Evolutionary conservation across 1,140 invertebrate species (phyloP).

Genomic region (Pseudomyrmex cubaensis): DNA sequence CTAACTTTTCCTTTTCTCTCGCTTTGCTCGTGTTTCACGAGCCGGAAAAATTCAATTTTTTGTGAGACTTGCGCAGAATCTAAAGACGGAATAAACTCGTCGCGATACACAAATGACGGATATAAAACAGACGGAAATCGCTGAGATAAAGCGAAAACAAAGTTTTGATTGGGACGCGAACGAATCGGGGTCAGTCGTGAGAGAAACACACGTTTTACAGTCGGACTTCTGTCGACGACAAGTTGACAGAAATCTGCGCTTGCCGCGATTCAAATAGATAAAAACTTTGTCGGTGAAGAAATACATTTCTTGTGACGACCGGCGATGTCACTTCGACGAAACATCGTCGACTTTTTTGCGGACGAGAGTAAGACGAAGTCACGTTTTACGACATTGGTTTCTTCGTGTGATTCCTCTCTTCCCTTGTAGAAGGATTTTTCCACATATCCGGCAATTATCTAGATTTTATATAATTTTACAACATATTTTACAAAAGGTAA

Average conservation of each 20-base stretch:
- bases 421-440: neutral
- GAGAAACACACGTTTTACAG: conserved; percentile 51
- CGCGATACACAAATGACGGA: conserved; percentile 12
- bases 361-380: conserved; percentile 7
- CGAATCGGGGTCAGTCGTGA: conserved; percentile 38
- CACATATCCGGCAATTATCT: conserved; percentile 23
- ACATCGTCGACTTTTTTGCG: conserved; percentile 19
- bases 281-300: conserved; percentile 50
- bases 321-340: conserved; percentile 9
- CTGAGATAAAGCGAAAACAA: conserved; percentile 25
- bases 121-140: conserved; percentile 24
- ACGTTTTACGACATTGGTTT: conserved; percentile 40
- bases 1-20: neutral
- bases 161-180: conserved; percentile 63
- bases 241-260: conserved; percentile 33
- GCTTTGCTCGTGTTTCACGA: neutral
- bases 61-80: neutral
- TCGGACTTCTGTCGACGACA: conserved; percentile 46
- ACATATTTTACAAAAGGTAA: conserved; percentile 4
- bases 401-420: neutral
- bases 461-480: conserved; percentile 4
- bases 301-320: conserved; percentile 30
- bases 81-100: conserved; percentile 9
- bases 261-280: conserved; percentile 3
- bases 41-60: conserved; percentile 39